Evolutionary conservation across 2,888 invertebrate species (phyloP).

Genomic region (Sipha maydis): DNA sequence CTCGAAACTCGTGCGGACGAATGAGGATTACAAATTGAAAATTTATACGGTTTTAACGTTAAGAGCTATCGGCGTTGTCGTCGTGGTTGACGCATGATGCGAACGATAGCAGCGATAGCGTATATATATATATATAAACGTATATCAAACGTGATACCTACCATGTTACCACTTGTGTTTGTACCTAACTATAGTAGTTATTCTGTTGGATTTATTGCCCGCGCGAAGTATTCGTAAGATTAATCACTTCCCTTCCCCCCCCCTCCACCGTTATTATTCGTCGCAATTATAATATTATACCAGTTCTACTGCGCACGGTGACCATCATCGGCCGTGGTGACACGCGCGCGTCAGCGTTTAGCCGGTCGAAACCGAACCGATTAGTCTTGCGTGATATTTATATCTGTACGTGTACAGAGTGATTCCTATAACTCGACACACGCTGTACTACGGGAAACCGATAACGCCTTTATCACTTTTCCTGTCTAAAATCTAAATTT

Average conservation of each 20-base stretch:
- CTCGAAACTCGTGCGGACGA: background rate
- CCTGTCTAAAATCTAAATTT: too few species aligned
- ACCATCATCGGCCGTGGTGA: background rate
- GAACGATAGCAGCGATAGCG: too few species aligned
- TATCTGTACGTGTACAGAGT: too few species aligned
- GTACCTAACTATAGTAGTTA: too few species aligned
- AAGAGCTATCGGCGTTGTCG: background rate
- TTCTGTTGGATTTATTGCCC: too few species aligned
- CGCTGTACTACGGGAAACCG: background rate
- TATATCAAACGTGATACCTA: too few species aligned
- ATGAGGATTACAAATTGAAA: background rate
- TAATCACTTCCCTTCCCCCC: background rate
- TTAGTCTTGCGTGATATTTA: background rate
- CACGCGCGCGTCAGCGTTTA: conserved; percentile 31
- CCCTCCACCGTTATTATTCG: background rate
- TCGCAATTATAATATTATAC: background rate
- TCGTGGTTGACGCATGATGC: background rate
- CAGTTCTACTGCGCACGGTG: background rate
- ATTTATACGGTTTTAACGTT: background rate
- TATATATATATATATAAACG: too few species aligned
- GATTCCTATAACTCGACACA: background rate
- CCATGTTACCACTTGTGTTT: too few species aligned
- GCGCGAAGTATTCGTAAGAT: background rate
- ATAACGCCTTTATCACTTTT: too few species aligned
- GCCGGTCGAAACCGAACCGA: conserved; percentile 24